Evolutionary conservation across 2,797 vertebrate species (phyloP).

Genomic region (Falco naumanni): DNA sequence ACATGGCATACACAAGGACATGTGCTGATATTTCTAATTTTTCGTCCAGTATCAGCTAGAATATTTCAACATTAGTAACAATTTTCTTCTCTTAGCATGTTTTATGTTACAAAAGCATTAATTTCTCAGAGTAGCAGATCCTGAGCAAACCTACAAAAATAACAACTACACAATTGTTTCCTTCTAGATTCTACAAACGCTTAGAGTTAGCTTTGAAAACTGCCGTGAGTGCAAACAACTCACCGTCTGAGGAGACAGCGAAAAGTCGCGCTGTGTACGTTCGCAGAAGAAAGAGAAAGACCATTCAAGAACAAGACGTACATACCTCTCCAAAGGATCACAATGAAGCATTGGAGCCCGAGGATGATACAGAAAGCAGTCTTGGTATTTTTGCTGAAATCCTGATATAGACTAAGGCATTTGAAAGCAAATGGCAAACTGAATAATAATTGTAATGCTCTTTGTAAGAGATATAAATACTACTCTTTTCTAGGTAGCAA

Average conservation of each 20-base stretch:
- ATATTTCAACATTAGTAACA: background rate
- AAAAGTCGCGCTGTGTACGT: background rate
- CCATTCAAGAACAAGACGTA: background rate
- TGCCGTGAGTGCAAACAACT: background rate
- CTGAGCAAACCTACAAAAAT: background rate
- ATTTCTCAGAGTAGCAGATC: background rate
- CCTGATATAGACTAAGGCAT: background rate
- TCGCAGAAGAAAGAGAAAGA: slow-evolving; percentile 67
- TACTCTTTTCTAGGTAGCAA: background rate
- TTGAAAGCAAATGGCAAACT: background rate
- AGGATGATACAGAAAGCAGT: background rate
- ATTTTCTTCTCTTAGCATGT: background rate
- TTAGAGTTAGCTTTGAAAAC: slow-evolving; percentile 74
- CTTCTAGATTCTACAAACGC: slow-evolving; percentile 77
- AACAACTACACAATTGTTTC: background rate
- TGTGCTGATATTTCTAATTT: background rate
- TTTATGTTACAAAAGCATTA: background rate
- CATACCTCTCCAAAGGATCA: background rate
- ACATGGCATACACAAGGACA: background rate
- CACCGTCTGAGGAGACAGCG: background rate
- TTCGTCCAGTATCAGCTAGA: background rate
- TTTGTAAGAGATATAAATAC: slow-evolving; percentile 60
- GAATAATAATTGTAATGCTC: slow-evolving; percentile 24
- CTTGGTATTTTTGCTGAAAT: slow-evolving; percentile 41
- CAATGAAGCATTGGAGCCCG: background rate